Evolutionary conservation across 2,797 vertebrate genomes (phyloP).

Genomic region (Allenopithecus nigroviridis): DNA sequence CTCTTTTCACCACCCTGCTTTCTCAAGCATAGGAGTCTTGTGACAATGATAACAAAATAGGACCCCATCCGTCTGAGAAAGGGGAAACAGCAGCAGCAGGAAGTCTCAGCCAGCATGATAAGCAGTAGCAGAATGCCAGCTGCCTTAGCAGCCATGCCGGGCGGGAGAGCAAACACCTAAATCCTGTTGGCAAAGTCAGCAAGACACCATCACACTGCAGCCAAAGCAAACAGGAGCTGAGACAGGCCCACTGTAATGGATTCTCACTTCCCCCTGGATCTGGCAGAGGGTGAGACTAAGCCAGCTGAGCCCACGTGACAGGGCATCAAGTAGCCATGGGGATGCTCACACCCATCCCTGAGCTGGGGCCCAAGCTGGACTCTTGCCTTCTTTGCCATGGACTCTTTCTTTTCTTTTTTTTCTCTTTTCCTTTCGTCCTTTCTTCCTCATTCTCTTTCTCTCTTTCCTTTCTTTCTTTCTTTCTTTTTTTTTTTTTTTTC

Average conservation of each 20-base stretch:
- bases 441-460: too few species aligned
- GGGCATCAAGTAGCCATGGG: not conserved
- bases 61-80: not conserved
- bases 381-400: not conserved
- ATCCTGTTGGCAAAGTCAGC: slow-evolving; percentile 77
- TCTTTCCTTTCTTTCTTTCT: too few species aligned
- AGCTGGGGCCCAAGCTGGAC: not conserved
- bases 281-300: not conserved
- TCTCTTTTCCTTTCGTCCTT: too few species aligned
- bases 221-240: slow-evolving; percentile 72
- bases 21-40: not conserved
- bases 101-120: not conserved
- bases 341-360: not conserved
- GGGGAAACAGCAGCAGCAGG: not conserved
- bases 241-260: not conserved
- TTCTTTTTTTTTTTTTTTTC: not conserved
- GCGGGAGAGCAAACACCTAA: slow-evolving; percentile 71
- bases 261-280: not conserved
- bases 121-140: slow-evolving; percentile 58
- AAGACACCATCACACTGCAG: not conserved
- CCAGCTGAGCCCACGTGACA: not conserved
- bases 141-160: slow-evolving; percentile 61
- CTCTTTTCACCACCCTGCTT: not conserved
- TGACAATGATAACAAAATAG: not conserved
- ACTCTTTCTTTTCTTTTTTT: not conserved